Evolutionary conservation across 2,797 vertebrate species (phyloP), one percentile per base, ranked within the genome.

Genomic region (Coilia nasus): DNA sequence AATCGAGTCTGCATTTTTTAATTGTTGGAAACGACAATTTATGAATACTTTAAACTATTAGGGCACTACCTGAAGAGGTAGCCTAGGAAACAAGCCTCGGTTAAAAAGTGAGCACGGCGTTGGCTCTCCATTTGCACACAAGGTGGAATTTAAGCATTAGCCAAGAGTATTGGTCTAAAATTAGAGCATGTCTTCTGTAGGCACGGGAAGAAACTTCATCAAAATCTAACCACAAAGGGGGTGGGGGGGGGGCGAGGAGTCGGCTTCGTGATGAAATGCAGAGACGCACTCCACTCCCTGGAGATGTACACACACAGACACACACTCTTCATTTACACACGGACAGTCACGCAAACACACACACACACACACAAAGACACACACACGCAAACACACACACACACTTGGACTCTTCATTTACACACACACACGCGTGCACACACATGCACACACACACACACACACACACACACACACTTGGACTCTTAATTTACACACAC

Each of bases 401-500:
- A 59, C n/a, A 28, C 46, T n/a, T n/a, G n/a, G n/a, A n/a, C n/a
- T n/a, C n/a, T n/a, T n/a, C n/a, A n/a, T n/a, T n/a, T n/a, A n/a
- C n/a, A n/a, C n/a, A 82, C 82, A 64, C 82, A 83, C 25, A 23
- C 28, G 19, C 50, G 12, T 9, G 23, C 19, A 44, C 64, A 75
- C 60, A 71, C 41, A 83, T 44, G 54, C 50, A 54, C 64, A 57
- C 41, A 25, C 59, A 62, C 35, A 14, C 82, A 62, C 57, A 11
- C 60, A 44, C 82, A 67, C 35, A 46, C 31, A 84, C 60, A 81
- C 75, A 28, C 47, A 81, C 81, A 86, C 78, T n/a, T n/a, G n/a
- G n/a, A n/a, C n/a, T n/a, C n/a, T n/a, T n/a, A n/a, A n/a, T n/a
- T n/a, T n/a, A 71, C 21, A 82, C n/a, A 44, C 9, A 0, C 7